A percentile compares a stretch with the other conserved stretches of the same genome.
These are phyloP conservation scores for Matsumyia berberina DNA, from an alignment of 2,888 invertebrate genomes.

Conservation along the genomic window DNA sequence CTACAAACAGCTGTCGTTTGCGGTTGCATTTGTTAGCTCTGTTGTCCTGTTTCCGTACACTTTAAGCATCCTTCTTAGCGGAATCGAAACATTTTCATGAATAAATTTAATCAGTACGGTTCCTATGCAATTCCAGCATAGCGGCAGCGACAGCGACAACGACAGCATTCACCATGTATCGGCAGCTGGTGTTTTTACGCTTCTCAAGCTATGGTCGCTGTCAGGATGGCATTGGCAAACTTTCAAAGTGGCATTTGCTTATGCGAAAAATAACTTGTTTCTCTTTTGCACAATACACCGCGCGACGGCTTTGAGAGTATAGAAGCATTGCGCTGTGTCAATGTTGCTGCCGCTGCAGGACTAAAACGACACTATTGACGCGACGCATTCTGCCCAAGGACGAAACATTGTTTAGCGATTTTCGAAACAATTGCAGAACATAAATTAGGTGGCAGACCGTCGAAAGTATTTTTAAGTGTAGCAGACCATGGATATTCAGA, in stretches of 20 bases:
- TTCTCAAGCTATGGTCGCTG: background rate
- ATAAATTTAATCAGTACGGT: conserved; percentile 43
- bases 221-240: conserved; percentile 34
- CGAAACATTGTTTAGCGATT: conserved; percentile 47
- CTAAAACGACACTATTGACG: conserved; percentile 9
- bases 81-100: conserved; percentile 37
- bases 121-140: conserved; percentile 24
- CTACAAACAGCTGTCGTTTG: background rate
- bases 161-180: conserved; percentile 26
- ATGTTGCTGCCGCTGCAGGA: conserved; percentile 1
- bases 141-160: background rate
- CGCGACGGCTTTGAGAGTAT: background rate
- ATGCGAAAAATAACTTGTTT: conserved; percentile 65
- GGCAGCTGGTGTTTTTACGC: conserved; percentile 29
- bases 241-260: conserved; percentile 51
- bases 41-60: background rate
- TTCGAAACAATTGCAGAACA: conserved; percentile 51
- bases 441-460: conserved; percentile 52
- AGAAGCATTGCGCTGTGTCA: conserved; percentile 9
- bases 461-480: conserved; percentile 30
- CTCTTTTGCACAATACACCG: background rate
- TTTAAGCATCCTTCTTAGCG: conserved; percentile 12
- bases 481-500: conserved; percentile 2
- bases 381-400: conserved; percentile 41
- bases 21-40: conserved; percentile 3